A percentile compares a stretch with the other conserved stretches of the same genome.
These are phyloP conservation scores for Crotalus helleri DNA, from an alignment of 2,113 vertebrate genomes.

Conservation along the genomic window DNA sequence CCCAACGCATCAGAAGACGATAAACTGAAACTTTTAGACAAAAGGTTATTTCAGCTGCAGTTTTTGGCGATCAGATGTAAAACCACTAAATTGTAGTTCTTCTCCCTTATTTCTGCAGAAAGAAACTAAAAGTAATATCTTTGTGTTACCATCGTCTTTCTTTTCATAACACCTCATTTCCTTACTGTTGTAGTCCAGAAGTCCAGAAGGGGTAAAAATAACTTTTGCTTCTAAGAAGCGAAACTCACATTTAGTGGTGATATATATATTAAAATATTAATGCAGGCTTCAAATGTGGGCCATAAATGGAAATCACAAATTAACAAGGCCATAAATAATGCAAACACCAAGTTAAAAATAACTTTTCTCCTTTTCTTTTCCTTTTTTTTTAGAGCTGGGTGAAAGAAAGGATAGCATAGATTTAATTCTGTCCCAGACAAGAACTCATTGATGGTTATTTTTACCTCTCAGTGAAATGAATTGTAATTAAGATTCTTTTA, in stretches of 20 bases:
- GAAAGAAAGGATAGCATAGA: neutral
- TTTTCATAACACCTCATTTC: conserved; percentile 2
- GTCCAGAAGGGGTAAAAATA: neutral
- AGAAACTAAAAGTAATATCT: conserved; percentile 37
- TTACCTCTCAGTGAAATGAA: neutral
- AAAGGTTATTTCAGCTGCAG: neutral
- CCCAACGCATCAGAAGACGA: conserved; percentile 33
- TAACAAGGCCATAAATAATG: neutral
- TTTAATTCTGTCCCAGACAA: neutral
- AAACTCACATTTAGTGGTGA: conserved; percentile 14
- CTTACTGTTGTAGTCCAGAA: conserved; percentile 24
- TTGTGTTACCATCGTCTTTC: conserved; percentile 18
- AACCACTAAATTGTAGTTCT: conserved; percentile 22
- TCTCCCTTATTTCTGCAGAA: conserved; percentile 34
- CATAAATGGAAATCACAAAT: neutral
- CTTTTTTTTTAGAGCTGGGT: neutral
- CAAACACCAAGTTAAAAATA: neutral
- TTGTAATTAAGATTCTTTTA: neutral
- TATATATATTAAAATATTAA: conserved; percentile 3
- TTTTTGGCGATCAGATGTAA: conserved; percentile 32
- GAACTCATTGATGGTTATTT: rapidly evolving
- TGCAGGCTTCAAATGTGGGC: neutral
- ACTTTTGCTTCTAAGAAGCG: neutral
- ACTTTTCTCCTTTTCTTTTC: neutral
- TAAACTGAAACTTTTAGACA: conserved; percentile 37